These are phyloP conservation scores for Anoplophora glabripennis DNA, from an alignment of 1,140 invertebrate genomes.

Conservation along the genomic window DNA sequence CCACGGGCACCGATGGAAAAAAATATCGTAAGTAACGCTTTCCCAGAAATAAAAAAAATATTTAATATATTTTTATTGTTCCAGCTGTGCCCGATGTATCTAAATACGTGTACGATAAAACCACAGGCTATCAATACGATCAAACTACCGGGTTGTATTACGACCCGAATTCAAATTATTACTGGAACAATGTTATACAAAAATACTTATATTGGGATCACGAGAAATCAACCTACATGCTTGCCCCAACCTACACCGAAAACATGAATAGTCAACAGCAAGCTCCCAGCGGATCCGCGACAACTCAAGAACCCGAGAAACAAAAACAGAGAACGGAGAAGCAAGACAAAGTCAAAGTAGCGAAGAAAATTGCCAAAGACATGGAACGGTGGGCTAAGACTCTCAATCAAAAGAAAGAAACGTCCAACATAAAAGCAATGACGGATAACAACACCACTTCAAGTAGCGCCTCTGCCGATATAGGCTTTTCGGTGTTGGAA, in stretches of 20 bases:
- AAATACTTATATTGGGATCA: constrained; percentile 96
- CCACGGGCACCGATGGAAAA: constrained; percentile 63
- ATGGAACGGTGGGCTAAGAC: constrained; percentile 90
- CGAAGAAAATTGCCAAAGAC: constrained; percentile 93
- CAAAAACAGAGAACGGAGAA: constrained; percentile 63
- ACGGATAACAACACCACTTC: constrained; percentile 28
- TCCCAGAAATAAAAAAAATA: background rate
- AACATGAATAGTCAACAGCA: constrained; percentile 31
- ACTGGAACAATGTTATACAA: constrained; percentile 84
- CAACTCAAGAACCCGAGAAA: constrained; percentile 47
- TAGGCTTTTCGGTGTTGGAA: constrained; percentile 85
- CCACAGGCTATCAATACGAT: constrained; percentile 96
- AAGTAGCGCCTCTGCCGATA: constrained; percentile 72
- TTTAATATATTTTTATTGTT: constrained; percentile 34
- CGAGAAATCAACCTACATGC: constrained; percentile 74
- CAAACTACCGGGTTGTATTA: constrained; percentile 90
- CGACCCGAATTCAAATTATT: constrained; percentile 91
- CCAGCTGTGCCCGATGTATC: constrained; percentile 82
- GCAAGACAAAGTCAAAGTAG: constrained; percentile 92
- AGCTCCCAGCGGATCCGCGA: constrained; percentile 14
- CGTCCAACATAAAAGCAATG: constrained; percentile 36
- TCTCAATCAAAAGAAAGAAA: constrained; percentile 95
- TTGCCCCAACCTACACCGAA: constrained; percentile 57
- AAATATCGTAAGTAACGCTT: constrained; percentile 57
- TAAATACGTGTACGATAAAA: constrained; percentile 91